Conservation (phyloP, 1,140 invertebrate species). For the Stenopsyche tienmushanensis region DNA sequence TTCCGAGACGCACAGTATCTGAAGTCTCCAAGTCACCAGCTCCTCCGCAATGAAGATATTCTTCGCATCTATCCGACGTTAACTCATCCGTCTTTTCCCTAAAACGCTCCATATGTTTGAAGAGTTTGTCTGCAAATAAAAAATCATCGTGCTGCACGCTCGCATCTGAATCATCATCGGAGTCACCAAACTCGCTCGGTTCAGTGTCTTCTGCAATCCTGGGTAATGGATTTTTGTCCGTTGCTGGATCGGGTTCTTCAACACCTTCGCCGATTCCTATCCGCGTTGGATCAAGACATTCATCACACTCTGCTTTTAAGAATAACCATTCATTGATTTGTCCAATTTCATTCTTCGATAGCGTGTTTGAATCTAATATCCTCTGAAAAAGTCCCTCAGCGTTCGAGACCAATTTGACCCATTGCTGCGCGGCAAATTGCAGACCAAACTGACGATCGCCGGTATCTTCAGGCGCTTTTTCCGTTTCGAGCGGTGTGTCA, state of each 20-base stretch:
- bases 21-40: conserved; percentile 43
- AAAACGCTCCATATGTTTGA: conserved; percentile 70
- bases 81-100: conserved; percentile 67
- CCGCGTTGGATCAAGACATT: conserved; percentile 69
- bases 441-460: conserved; percentile 62
- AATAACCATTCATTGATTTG: conserved; percentile 84
- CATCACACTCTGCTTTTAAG: conserved; percentile 81
- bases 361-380: conserved; percentile 59
- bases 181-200: conserved; percentile 57
- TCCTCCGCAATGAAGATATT: conserved; percentile 57
- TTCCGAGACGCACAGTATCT: conserved; percentile 49
- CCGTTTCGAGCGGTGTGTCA: conserved; percentile 57
- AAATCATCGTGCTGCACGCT: conserved; percentile 66
- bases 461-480: conserved; percentile 51
- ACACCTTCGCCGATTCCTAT: conserved; percentile 67
- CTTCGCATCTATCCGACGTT: conserved; percentile 59
- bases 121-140: conserved; percentile 64
- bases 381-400: conserved; percentile 80
- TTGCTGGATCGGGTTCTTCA: conserved; percentile 56
- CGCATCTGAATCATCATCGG: conserved; percentile 65
- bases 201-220: conserved; percentile 57
- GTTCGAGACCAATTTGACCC: conserved; percentile 79
- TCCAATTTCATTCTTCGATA: conserved; percentile 68
- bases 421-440: conserved; percentile 78
- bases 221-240: conserved; percentile 52